These are phyloP conservation scores for Melanotaenia maccullochi DNA, from an alignment of 2,797 vertebrate species.

Conservation along the genomic window DNA sequence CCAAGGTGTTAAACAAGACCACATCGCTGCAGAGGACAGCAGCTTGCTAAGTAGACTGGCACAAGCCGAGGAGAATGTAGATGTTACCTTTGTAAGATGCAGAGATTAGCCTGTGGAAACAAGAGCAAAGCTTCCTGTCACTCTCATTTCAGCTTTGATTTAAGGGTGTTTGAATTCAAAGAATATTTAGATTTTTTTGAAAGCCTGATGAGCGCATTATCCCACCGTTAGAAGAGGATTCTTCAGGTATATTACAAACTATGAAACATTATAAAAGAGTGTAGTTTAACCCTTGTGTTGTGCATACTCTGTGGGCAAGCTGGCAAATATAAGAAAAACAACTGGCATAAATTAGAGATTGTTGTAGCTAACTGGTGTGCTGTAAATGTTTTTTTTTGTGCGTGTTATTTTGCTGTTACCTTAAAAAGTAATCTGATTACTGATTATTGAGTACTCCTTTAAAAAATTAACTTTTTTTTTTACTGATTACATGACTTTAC, in stretches of 20 bases:
- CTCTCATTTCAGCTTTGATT: conserved; percentile 4
- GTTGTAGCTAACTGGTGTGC: no score
- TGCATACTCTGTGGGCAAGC: no score
- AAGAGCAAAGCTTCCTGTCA: conserved; percentile 29
- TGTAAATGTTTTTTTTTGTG: no score
- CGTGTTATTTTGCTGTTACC: no score
- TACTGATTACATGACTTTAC: no score
- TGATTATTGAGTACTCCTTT: no score
- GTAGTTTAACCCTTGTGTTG: no score
- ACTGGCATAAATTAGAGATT: no score
- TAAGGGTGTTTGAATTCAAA: not conserved
- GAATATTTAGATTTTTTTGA: not conserved
- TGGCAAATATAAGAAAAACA: no score
- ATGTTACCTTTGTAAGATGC: conserved; percentile 27
- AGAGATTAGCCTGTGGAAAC: conserved; percentile 39
- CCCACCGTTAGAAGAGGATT: not conserved
- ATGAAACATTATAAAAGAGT: no score
- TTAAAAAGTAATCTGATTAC: no score
- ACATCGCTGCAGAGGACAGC: conserved; percentile 55
- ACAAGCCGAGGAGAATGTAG: conserved; percentile 26
- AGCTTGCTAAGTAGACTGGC: conserved; percentile 63
- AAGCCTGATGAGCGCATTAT: not conserved
- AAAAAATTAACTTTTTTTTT: no score
- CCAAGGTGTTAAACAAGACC: conserved; percentile 73
- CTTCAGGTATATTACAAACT: not conserved